Conservation (phyloP, 2,888 invertebrate species). For the Andricus curvator region DNA sequence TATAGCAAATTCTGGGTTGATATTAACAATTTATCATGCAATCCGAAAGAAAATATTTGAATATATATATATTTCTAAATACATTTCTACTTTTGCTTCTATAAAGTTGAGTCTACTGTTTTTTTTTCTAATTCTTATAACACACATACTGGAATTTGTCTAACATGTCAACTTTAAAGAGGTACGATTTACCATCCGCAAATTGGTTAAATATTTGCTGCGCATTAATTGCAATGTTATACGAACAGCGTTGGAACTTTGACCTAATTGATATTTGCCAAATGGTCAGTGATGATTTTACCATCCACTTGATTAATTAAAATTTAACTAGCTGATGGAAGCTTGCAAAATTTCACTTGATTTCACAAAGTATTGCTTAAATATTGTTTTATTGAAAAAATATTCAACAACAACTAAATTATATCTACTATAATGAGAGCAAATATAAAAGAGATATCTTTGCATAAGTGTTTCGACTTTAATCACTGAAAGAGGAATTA, state of each 20-base stretch:
- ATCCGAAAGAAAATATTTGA: not conserved
- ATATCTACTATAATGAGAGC: not conserved
- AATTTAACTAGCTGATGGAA: not conserved
- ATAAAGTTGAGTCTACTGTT: not conserved
- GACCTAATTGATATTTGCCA: not conserved
- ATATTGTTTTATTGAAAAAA: no score
- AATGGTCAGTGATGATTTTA: not conserved
- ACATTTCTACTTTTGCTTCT: not conserved
- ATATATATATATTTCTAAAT: not conserved
- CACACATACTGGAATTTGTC: not conserved
- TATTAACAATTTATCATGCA: not conserved
- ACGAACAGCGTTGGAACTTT: not conserved
- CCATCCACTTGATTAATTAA: not conserved
- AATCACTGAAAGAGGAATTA: not conserved
- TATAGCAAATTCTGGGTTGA: slow-evolving; percentile 13
- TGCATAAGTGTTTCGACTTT: not conserved
- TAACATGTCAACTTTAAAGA: not conserved
- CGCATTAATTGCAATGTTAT: not conserved
- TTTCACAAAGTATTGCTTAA: not conserved
- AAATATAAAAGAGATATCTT: not conserved
- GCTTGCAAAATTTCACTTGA: not conserved
- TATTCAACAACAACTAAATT: not conserved
- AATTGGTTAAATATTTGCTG: not conserved
- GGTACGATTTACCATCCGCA: not conserved
- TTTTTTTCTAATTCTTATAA: not conserved